Percentiles rank a stretch among this genome's conserved stretches.
Evolutionary conservation across 2,113 vertebrate species (phyloP).

Genomic region (Caranx melampygus): DNA sequence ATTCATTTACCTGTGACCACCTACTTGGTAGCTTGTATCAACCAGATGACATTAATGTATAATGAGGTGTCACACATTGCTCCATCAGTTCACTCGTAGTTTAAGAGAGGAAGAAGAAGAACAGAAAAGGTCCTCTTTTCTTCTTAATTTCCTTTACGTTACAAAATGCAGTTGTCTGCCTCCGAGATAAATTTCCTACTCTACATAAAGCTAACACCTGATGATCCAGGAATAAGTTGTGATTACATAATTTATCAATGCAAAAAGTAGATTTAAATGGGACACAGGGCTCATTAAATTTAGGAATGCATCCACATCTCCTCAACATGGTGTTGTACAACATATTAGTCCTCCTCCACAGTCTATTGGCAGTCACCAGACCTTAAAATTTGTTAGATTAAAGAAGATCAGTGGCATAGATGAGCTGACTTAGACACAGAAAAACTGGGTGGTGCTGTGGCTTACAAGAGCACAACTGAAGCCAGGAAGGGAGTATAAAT

Average conservation of each 20-base stretch:
- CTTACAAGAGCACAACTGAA: conserved; percentile 10
- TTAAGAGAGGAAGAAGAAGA: not conserved
- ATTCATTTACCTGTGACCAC: not conserved
- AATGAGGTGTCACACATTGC: conserved; percentile 26
- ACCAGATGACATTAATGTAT: conserved; percentile 17
- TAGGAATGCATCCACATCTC: not conserved
- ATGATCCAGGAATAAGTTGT: not conserved
- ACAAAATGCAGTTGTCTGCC: not conserved
- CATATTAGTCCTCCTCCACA: not conserved
- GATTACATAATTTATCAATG: not conserved
- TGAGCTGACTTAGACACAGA: conserved; percentile 2
- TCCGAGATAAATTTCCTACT: not conserved
- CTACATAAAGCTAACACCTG: not conserved
- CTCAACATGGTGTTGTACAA: not conserved
- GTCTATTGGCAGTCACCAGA: conserved; percentile 22
- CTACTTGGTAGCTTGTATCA: conserved; percentile 3
- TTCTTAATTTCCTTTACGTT: not conserved
- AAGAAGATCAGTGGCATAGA: conserved; percentile 22
- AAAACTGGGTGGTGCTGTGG: conserved; percentile 43
- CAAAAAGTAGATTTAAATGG: not conserved
- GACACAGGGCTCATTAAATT: not conserved
- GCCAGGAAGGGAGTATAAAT: conserved; percentile 32
- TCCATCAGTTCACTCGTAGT: not conserved
- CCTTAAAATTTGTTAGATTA: conserved; percentile 32
- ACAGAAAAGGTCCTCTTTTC: not conserved